Evolutionary conservation across 2,113 vertebrate genomes (phyloP).

Genomic region (Monopterus albus): DNA sequence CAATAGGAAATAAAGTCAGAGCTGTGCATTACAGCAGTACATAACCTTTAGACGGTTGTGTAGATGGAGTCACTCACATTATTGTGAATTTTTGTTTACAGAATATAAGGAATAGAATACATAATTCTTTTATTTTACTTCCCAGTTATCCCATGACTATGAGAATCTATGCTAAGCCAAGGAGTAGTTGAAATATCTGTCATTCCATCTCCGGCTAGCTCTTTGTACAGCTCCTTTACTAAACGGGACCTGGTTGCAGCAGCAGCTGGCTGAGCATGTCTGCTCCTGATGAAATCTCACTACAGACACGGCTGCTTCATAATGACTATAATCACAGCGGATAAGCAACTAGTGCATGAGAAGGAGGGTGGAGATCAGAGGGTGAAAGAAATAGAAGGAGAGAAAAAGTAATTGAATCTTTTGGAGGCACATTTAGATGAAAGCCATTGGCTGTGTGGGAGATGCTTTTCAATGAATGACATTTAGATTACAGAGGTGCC

Average conservation of each 20-base stretch:
- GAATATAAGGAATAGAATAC: conserved; percentile 16
- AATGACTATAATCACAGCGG: conserved; percentile 82
- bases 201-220: conserved; percentile 36
- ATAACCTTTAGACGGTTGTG: conserved; percentile 26
- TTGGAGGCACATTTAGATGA: conserved; percentile 79
- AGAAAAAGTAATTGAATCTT: conserved; percentile 83
- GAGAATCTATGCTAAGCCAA: background rate
- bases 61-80: conserved; percentile 20
- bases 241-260: conserved; percentile 64
- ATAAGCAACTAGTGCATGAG: conserved; percentile 79
- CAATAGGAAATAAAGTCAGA: conserved; percentile 49
- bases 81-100: conserved; percentile 42
- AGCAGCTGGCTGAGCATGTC: conserved; percentile 71
- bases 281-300: conserved; percentile 68
- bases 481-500: conserved; percentile 82
- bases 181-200: conserved; percentile 39
- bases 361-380: conserved; percentile 70
- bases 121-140: conserved; percentile 27
- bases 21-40: conserved; percentile 25
- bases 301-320: conserved; percentile 73
- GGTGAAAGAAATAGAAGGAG: conserved; percentile 72
- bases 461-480: conserved; percentile 82
- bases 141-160: conserved; percentile 2
- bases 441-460: conserved; percentile 77
- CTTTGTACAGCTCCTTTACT: conserved; percentile 60